Conservation (phyloP, 2,113 vertebrate species). For the Mormyrus lacerda region DNA sequence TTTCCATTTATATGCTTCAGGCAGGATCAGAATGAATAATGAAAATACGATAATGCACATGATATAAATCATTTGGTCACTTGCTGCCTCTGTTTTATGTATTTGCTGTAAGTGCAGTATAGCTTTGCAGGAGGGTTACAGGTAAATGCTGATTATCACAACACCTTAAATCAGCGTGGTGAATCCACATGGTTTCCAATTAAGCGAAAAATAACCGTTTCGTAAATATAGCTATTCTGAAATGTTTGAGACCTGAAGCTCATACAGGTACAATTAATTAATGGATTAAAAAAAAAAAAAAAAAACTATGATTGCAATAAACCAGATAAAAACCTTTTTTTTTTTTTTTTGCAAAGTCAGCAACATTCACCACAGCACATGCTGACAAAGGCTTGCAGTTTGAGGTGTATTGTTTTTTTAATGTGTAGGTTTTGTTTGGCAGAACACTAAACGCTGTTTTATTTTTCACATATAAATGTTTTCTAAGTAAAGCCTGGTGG, state of each 20-base stretch:
- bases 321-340: neutral
- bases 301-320: neutral
- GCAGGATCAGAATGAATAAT: neutral
- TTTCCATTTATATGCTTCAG: neutral
- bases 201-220: neutral
- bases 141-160: neutral
- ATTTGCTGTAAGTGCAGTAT: neutral
- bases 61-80: neutral
- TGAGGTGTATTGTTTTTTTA: neutral
- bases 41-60: neutral
- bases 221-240: neutral
- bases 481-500: neutral
- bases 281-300: neutral
- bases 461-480: neutral
- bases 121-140: neutral
- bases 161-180: neutral
- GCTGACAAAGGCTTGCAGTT: neutral
- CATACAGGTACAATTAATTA: neutral
- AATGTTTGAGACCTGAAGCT: neutral
- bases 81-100: neutral
- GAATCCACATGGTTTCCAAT: neutral
- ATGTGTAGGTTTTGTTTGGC: neutral
- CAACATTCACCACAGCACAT: neutral
- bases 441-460: neutral
- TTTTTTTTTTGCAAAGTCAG: neutral